Evolutionary conservation across 2,888 invertebrate species (phyloP).

Genomic region (Ypsolopha scabrella): DNA sequence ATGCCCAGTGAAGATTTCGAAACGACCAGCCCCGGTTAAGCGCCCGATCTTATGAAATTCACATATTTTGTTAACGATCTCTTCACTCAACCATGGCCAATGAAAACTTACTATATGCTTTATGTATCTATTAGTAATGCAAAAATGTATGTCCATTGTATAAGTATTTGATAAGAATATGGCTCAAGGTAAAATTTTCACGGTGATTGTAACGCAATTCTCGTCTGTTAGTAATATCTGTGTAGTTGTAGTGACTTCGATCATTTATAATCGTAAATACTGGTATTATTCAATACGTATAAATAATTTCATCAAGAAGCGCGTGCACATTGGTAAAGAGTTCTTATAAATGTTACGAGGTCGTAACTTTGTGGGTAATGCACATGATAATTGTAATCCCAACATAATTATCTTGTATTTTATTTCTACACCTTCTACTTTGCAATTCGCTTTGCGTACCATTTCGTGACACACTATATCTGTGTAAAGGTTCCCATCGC

Average conservation of each 20-base stretch:
- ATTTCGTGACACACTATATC: no score
- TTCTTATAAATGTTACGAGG: constrained; percentile 39
- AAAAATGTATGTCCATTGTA: background rate
- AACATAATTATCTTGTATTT: constrained; percentile 25
- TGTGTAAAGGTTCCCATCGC: no score
- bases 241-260: background rate
- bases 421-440: background rate
- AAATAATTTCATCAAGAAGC: background rate
- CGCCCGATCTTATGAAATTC: constrained; percentile 40
- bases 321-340: background rate
- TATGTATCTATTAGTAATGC: background rate
- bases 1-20: constrained; percentile 28
- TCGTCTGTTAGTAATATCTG: background rate
- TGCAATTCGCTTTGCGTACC: background rate
- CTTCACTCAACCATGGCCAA: background rate
- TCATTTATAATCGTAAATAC: background rate
- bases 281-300: background rate
- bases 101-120: background rate
- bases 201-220: background rate
- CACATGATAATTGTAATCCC: constrained; percentile 24
- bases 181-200: background rate
- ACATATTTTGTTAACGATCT: constrained; percentile 17
- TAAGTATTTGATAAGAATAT: background rate
- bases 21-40: constrained; percentile 33
- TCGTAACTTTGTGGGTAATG: constrained; percentile 17